These are phyloP conservation scores for Aphodius sticticus DNA, from an alignment of 2,888 invertebrate genomes.

Conservation along the genomic window DNA sequence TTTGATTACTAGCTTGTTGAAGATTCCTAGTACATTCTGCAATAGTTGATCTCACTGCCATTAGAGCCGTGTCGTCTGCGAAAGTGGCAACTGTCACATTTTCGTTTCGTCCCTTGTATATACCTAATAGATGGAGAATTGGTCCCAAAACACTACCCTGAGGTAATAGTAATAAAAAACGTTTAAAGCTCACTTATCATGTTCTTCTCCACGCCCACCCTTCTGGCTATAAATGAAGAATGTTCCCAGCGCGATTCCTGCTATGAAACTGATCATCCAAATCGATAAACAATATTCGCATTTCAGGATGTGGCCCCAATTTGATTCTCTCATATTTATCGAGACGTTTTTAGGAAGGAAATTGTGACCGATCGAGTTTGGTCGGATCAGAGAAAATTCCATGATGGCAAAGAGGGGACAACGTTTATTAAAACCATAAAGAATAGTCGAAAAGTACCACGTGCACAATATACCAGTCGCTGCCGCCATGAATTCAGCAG, in stretches of 20 bases:
- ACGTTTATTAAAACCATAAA: neutral
- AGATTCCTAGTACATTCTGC: too few relatives aligned
- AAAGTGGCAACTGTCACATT: too few relatives aligned
- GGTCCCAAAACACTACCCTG: neutral
- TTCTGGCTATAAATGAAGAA: constrained; percentile 48
- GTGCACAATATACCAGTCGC: neutral
- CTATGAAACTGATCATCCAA: constrained; percentile 42
- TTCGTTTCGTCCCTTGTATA: too few relatives aligned
- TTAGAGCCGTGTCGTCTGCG: too few relatives aligned
- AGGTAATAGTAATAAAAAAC: too few relatives aligned
- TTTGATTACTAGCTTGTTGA: too few relatives aligned
- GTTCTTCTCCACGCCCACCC: constrained; percentile 46
- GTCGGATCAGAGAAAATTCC: neutral
- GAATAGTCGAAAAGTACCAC: neutral
- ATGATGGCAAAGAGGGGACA: neutral
- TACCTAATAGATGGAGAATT: too few relatives aligned
- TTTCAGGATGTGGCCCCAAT: constrained; percentile 11
- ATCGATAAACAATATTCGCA: constrained; percentile 28
- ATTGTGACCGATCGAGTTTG: constrained; percentile 1
- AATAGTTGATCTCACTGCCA: too few relatives aligned
- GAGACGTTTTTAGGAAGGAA: neutral
- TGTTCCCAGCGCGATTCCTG: constrained; percentile 45
- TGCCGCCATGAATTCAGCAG: constrained; percentile 17
- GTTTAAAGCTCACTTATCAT: constrained; percentile 46
- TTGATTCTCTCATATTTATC: constrained; percentile 19